phyloP scores from a whole-genome alignment of 2,888 invertebrate species.

The Panopea generosa region DNA sequence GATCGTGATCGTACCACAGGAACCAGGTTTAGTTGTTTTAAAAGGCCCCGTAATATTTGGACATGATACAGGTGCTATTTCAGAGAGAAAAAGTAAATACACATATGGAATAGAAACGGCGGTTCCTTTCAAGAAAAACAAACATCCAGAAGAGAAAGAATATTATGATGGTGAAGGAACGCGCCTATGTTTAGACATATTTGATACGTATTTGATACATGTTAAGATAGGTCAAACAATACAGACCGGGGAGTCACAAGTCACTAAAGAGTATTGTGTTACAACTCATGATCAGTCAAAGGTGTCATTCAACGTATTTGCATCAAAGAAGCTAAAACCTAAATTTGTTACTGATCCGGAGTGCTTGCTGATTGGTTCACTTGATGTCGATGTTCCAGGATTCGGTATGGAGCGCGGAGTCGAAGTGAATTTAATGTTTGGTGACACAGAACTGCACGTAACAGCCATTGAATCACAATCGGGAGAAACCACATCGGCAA shows the following conservation, averaged over 20 bases:
- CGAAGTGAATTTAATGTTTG: conserved; percentile 58
- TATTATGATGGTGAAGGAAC: conserved; percentile 18
- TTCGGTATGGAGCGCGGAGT: conserved; percentile 31
- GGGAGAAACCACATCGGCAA: conserved; percentile 26
- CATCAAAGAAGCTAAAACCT: conserved; percentile 45
- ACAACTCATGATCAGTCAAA: conserved; percentile 13
- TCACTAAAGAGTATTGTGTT: conserved; percentile 26
- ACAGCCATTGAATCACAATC: conserved; percentile 48
- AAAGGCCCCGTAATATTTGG: no score
- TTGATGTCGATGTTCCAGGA: conserved; percentile 29
- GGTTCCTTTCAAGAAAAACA: conserved; percentile 29
- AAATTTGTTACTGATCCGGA: conserved; percentile 40
- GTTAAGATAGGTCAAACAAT: conserved; percentile 48
- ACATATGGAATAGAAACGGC: conserved; percentile 58
- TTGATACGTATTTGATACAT: conserved; percentile 54
- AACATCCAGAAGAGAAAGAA: conserved; percentile 45
- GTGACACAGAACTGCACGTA: conserved; percentile 60
- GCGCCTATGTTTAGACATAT: conserved; percentile 44
- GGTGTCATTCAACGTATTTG: conserved; percentile 45
- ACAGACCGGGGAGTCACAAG: conserved; percentile 40
- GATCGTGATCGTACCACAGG: no score
- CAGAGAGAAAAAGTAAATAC: no score
- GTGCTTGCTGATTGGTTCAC: conserved; percentile 47
- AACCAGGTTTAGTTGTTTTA: no score
- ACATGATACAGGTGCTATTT: no score